These are phyloP conservation scores for Cephonodes hylas DNA, from an alignment of 2,888 invertebrate genomes.

Conservation along the genomic window DNA sequence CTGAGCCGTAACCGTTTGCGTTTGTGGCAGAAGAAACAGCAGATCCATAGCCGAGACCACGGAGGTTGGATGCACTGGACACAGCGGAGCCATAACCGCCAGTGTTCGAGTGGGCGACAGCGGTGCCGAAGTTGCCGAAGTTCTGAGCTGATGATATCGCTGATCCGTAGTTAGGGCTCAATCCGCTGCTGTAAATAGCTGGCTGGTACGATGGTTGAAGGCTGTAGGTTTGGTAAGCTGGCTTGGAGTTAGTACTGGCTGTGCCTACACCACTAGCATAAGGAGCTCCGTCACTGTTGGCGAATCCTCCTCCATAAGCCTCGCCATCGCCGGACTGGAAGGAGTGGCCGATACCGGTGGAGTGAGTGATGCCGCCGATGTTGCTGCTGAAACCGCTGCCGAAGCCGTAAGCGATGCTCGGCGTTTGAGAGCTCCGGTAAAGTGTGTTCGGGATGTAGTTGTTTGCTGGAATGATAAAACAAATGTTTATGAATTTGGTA, in stretches of 20 bases:
- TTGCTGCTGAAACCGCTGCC: slow-evolving; percentile 70
- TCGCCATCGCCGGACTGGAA: slow-evolving; percentile 58
- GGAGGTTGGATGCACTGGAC: slow-evolving; percentile 43
- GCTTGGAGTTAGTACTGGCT: slow-evolving; percentile 39
- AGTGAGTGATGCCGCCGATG: slow-evolving; percentile 66
- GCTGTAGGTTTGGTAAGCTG: slow-evolving; percentile 19
- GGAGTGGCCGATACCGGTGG: slow-evolving; percentile 57
- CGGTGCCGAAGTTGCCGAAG: slow-evolving; percentile 49
- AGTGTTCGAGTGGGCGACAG: slow-evolving; percentile 48
- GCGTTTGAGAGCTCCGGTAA: slow-evolving; percentile 52
- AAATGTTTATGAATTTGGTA: no score
- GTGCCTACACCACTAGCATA: slow-evolving; percentile 59
- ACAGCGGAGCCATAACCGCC: slow-evolving; percentile 47
- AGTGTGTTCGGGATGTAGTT: slow-evolving; percentile 17
- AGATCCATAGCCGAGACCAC: slow-evolving; percentile 37
- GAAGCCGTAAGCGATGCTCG: slow-evolving; percentile 63
- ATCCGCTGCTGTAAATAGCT: slow-evolving; percentile 33
- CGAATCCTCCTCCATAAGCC: slow-evolving; percentile 59
- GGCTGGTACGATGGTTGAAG: slow-evolving; percentile 30
- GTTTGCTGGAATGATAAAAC: slow-evolving; percentile 18
- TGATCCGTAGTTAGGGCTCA: slow-evolving; percentile 38
- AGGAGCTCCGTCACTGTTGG: slow-evolving; percentile 36
- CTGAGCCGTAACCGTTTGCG: slow-evolving; percentile 28
- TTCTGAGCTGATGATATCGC: slow-evolving; percentile 51
- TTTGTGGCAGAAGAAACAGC: slow-evolving; percentile 40